Conservation (phyloP, 2,797 vertebrate genomes). For the Poecile montanus region DNA sequence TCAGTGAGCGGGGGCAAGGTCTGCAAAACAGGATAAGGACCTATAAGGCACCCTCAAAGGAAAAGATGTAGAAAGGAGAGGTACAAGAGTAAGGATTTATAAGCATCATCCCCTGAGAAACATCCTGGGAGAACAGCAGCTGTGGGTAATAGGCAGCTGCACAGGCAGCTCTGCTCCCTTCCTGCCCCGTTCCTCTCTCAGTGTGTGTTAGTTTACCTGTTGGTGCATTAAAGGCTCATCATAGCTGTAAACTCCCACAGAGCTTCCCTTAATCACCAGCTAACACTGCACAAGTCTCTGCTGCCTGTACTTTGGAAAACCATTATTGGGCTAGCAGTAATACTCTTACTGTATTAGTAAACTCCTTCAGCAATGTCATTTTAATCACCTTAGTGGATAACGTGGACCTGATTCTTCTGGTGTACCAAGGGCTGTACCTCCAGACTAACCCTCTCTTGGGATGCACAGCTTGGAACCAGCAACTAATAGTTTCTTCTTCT, state of each 20-base stretch:
- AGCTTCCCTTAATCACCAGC: constrained; percentile 31
- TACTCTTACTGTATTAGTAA: neutral
- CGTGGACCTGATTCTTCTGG: neutral
- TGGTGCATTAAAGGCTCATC: constrained; percentile 36
- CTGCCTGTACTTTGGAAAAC: constrained; percentile 10
- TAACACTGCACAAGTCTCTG: neutral
- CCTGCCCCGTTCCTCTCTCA: neutral
- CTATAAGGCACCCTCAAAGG: neutral
- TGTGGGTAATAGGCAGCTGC: neutral
- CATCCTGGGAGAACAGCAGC: neutral
- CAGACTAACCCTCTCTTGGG: neutral
- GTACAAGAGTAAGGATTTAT: neutral
- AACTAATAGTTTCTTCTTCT: neutral
- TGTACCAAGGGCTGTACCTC: neutral
- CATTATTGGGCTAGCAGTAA: neutral
- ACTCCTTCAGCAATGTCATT: neutral
- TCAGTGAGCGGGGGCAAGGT: neutral
- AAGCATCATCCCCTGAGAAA: neutral
- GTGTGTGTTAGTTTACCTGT: constrained; percentile 2
- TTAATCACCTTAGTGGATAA: constrained; percentile 14
- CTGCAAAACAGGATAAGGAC: neutral
- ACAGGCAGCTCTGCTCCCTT: neutral
- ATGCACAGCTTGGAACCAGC: neutral
- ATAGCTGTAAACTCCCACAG: neutral
- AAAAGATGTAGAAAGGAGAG: neutral